Percentiles rank a stretch among this genome's conserved stretches.
Conservation (phyloP, 2,797 vertebrate species). For the Premnoplex brunnescens region DNA sequence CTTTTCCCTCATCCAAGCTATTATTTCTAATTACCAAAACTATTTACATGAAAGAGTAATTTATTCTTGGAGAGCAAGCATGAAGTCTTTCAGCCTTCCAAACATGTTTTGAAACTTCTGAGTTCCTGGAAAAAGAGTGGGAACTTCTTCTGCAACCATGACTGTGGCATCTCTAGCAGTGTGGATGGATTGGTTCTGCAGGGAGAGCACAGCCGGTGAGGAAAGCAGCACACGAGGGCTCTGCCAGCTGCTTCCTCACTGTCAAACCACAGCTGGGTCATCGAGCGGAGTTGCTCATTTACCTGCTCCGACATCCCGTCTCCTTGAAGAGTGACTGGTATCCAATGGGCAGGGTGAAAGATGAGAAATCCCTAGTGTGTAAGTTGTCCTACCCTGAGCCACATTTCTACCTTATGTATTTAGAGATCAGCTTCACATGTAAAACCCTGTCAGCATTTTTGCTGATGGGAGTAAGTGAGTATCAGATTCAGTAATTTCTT, state of each 20-base stretch:
- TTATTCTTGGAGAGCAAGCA: neutral
- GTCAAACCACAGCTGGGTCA: neutral
- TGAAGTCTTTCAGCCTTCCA: neutral
- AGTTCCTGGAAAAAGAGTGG: neutral
- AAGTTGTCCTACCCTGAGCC: neutral
- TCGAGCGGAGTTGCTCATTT: fast-evolving
- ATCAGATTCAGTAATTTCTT: neutral
- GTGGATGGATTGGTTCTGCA: fast-evolving
- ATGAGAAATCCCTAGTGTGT: neutral
- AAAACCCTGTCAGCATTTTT: neutral
- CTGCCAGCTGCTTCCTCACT: neutral
- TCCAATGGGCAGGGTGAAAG: fast-evolving
- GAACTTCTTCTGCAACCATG: fast-evolving
- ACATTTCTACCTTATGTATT: fast-evolving
- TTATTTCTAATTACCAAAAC: neutral
- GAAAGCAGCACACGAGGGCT: fast-evolving
- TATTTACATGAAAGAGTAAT: neutral
- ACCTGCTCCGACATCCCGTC: neutral
- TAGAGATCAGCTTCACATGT: neutral
- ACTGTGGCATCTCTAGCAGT: neutral
- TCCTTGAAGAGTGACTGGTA: neutral
- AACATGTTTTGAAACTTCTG: neutral
- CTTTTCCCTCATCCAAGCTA: neutral
- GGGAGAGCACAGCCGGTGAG: fast-evolving
- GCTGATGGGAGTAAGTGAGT: neutral